These are phyloP conservation scores for Hesperophylax magnus DNA, from an alignment of 1,140 invertebrate genomes.

Conservation along the genomic window DNA sequence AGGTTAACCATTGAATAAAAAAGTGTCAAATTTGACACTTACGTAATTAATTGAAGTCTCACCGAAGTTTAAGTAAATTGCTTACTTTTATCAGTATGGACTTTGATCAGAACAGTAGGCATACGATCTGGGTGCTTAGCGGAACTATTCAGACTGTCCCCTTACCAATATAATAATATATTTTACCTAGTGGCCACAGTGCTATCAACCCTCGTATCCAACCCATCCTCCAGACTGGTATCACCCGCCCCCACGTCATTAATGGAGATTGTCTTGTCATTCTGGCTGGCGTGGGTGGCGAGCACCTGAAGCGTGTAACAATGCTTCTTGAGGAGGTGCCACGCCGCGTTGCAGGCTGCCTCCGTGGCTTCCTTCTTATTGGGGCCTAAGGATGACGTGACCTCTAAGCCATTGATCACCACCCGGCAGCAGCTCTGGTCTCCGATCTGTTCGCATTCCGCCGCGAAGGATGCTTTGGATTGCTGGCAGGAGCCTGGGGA, in stretches of 20 bases:
- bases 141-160: too few relatives aligned
- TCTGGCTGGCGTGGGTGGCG: slow-evolving; percentile 62
- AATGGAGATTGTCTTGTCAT: slow-evolving; percentile 59
- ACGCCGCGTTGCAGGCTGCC: slow-evolving; percentile 18
- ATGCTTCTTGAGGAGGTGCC: slow-evolving; percentile 58
- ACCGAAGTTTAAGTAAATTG: too few relatives aligned
- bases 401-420: slow-evolving; percentile 29
- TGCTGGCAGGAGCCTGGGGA: slow-evolving; percentile 43
- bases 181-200: slow-evolving; percentile 62
- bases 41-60: too few relatives aligned
- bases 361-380: slow-evolving; percentile 47
- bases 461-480: slow-evolving; percentile 11
- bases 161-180: not conserved
- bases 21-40: too few relatives aligned
- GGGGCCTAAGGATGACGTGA: slow-evolving; percentile 2
- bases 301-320: slow-evolving; percentile 62
- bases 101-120: too few relatives aligned
- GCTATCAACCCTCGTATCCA: slow-evolving; percentile 60
- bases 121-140: too few relatives aligned
- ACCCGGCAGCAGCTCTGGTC: slow-evolving; percentile 5
- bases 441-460: not conserved
- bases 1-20: too few relatives aligned
- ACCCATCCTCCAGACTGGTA: slow-evolving; percentile 36
- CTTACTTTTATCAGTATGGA: too few relatives aligned
- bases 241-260: slow-evolving; percentile 59